phyloP scores from a whole-genome alignment of 1,140 invertebrate species.

The Hyles euphorbiae region DNA sequence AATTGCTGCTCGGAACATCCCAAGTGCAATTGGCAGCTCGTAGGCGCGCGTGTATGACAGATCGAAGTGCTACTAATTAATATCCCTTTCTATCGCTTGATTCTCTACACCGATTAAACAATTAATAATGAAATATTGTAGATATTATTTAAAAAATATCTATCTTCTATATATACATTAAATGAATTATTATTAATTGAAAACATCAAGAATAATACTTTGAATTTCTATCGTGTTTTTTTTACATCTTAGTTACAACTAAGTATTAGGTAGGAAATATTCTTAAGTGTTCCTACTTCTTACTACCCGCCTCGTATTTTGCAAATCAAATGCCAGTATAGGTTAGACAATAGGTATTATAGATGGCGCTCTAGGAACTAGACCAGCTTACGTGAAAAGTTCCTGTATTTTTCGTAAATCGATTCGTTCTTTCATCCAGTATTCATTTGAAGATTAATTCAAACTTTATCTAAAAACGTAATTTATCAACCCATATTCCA shows the following conservation, averaged over 20 bases:
- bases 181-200: not conserved
- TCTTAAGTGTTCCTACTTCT: no score
- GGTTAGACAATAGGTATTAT: no score
- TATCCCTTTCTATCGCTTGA: slow-evolving; percentile 21
- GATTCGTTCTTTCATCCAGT: no score
- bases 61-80: slow-evolving; percentile 44
- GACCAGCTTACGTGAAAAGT: no score
- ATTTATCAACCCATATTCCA: no score
- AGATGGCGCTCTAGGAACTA: no score
- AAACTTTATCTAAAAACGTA: no score
- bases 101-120: not conserved
- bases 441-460: no score
- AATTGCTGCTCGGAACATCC: slow-evolving; percentile 35
- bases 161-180: not conserved
- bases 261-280: no score
- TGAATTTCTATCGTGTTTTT: not conserved
- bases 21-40: slow-evolving; percentile 43
- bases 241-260: not conserved
- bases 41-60: slow-evolving; percentile 30
- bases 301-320: no score
- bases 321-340: no score
- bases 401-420: no score
- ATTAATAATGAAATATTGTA: not conserved
- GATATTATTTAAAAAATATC: not conserved
- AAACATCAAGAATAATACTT: not conserved